Conservation (phyloP, 2,888 invertebrate genomes). For the Cryptocephalus moraei region DNA sequence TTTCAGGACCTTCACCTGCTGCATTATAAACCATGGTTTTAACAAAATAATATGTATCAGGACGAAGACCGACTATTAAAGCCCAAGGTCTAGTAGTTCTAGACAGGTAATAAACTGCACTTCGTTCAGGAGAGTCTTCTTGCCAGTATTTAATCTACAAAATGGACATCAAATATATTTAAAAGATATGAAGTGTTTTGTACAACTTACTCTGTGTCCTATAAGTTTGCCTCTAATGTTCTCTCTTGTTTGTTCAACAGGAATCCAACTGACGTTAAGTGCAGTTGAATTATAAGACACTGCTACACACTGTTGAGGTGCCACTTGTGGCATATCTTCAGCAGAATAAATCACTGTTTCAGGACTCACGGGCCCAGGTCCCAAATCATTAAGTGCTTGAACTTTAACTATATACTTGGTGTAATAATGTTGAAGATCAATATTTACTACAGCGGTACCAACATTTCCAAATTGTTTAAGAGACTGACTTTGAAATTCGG, state of each 20-base stretch:
- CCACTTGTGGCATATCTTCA: slow-evolving; percentile 86
- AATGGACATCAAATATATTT: neutral
- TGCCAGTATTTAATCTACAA: slow-evolving; percentile 85
- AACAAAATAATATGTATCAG: slow-evolving; percentile 86
- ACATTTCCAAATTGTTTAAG: slow-evolving; percentile 66
- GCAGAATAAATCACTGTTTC: slow-evolving; percentile 70
- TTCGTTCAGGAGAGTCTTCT: slow-evolving; percentile 61
- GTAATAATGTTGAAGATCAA: slow-evolving; percentile 64
- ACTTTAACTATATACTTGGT: slow-evolving; percentile 79
- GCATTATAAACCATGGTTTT: slow-evolving; percentile 93
- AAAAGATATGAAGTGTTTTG: neutral
- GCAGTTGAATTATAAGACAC: slow-evolving; percentile 83
- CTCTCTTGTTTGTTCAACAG: slow-evolving; percentile 75
- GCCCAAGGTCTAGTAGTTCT: slow-evolving; percentile 77
- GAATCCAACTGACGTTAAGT: slow-evolving; percentile 82
- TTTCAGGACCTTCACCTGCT: slow-evolving; percentile 93
- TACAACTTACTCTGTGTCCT: slow-evolving; percentile 67
- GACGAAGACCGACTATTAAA: slow-evolving; percentile 83
- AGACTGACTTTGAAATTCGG: slow-evolving; percentile 64
- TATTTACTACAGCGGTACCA: slow-evolving; percentile 68
- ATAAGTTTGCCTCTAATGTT: slow-evolving; percentile 80
- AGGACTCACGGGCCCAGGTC: slow-evolving; percentile 73
- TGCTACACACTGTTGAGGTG: slow-evolving; percentile 74
- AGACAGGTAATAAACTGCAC: slow-evolving; percentile 74
- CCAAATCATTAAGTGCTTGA: slow-evolving; percentile 66